Evolutionary conservation across 2,113 vertebrate genomes (phyloP), one percentile per base, ranked within the genome.

Genomic region (Hylia prasina): DNA sequence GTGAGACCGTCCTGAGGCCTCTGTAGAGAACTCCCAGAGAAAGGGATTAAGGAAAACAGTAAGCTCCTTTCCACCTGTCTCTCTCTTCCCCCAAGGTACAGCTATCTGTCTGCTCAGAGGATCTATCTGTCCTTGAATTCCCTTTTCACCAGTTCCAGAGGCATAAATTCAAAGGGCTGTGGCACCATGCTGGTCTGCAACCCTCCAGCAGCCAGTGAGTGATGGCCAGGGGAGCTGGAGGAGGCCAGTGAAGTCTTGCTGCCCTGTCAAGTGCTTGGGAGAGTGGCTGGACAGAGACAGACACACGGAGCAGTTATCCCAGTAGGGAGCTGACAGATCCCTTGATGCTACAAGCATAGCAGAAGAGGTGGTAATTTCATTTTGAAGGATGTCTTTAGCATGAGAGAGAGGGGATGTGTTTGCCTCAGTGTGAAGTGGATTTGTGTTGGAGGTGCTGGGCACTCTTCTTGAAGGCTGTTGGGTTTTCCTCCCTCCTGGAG

Each of bases 241-340:
- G n/a, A 6, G 6, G 24, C 31, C 4, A 7, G 7, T 39, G 45
- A 30, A 42, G 42, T 22, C 58, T 30, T 77, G 40, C 25, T 66
- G 50, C 39, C 33, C 63, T 27, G 2, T 17, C 5, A 4, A 2
- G 39, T 30, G 40, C 33, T 68, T 60, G 25, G 31, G 27, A 91
- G 40, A 61, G 31, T 27, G 40, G 60, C 47, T 75, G 60, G 56
- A 35, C 13, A 10, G 54, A 76, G 57, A 37, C 56, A 60, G 45
- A 20, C 31, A 35, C 39, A 30, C 0, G 0, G 57, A 76, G 66
- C 0, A 0, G 48, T 85, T 69, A 76, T 79, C 63, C 35, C 65
- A 70, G 39, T 20, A 56, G 61, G 73, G 69, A 96, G 57, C 48
- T 51, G 60, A 28, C 35, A 51, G 35, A 37, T 56, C 27, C 79